These are phyloP conservation scores for Lates calcarifer DNA, from an alignment of 2,113 vertebrate species.

Conservation along the genomic window DNA sequence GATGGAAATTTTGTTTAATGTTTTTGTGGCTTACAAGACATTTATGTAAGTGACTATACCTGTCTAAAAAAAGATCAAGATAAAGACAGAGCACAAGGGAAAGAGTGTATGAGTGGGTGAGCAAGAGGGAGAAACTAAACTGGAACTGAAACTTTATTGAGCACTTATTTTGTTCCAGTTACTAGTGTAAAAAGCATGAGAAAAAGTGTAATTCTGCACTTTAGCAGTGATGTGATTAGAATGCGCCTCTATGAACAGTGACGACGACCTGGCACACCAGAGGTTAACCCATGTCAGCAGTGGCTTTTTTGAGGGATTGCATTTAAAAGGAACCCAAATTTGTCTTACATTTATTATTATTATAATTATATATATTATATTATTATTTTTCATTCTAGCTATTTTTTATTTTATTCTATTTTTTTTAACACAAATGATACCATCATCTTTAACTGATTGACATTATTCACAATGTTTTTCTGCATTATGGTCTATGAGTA, in stretches of 20 bases:
- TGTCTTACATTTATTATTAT: neutral
- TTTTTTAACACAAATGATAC: neutral
- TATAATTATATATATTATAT: neutral
- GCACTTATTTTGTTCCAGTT: slow-evolving; percentile 44
- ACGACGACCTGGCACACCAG: neutral
- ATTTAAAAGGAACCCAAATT: neutral
- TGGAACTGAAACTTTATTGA: slow-evolving; percentile 60
- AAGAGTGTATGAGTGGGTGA: slow-evolving; percentile 32
- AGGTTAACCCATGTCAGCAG: neutral
- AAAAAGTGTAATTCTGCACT: slow-evolving; percentile 26
- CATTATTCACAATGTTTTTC: slow-evolving; percentile 3
- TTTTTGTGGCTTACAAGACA: slow-evolving; percentile 14
- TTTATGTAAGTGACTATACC: slow-evolving; percentile 16
- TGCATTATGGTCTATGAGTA: neutral
- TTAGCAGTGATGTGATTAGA: slow-evolving; percentile 10
- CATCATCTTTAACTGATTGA: neutral
- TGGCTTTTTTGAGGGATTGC: neutral
- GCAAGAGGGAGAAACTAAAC: slow-evolving; percentile 38
- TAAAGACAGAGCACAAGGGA: neutral
- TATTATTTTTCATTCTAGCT: neutral
- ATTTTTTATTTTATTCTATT: neutral
- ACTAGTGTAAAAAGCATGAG: slow-evolving; percentile 30
- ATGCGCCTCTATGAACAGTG: neutral
- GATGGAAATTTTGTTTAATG: slow-evolving; percentile 15
- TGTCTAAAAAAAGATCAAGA: slow-evolving; percentile 29